Conservation (phyloP, 2,888 invertebrate genomes). For the Xiphydria camelus region DNA sequence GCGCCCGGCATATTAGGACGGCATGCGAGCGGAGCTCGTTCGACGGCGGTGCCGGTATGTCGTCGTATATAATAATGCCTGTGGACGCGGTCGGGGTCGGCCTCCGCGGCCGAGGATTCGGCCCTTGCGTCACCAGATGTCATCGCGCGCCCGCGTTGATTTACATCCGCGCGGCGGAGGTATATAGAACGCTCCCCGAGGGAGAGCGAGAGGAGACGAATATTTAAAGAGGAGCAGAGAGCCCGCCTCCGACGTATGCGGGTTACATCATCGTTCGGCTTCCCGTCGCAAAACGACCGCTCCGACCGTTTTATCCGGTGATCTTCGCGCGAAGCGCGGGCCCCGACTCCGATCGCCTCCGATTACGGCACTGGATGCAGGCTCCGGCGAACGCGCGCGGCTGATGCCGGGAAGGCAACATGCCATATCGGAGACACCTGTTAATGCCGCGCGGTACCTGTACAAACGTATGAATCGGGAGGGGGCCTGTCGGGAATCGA, state of each 20-base stretch:
- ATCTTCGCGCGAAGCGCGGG: constrained; percentile 17
- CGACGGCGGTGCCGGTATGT: constrained; percentile 4
- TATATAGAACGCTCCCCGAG: too few species aligned
- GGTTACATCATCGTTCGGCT: too few species aligned
- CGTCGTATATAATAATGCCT: constrained; percentile 44
- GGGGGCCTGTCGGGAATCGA: constrained; percentile 48
- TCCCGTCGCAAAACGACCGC: too few species aligned
- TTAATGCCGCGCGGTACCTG: constrained; percentile 35
- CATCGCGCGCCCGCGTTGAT: constrained; percentile 45
- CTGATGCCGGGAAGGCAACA: constrained; percentile 37
- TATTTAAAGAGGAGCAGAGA: too few species aligned
- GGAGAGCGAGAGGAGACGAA: constrained; percentile 16
- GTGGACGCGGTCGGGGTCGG: constrained; percentile 26
- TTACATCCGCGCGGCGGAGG: constrained; percentile 46
- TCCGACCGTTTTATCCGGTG: too few species aligned
- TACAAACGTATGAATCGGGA: constrained; percentile 35
- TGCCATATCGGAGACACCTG: constrained; percentile 56
- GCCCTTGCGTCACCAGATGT: constrained; percentile 50
- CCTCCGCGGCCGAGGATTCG: constrained; percentile 19
- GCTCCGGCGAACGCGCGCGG: constrained; percentile 11
- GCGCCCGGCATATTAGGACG: constrained; percentile 55
- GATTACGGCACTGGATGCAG: constrained; percentile 22
- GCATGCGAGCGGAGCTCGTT: constrained; percentile 39
- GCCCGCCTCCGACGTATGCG: too few species aligned
- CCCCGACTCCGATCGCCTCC: constrained; percentile 34